Conservation (phyloP, 2,797 vertebrate species). For the Phoxinus dragarum region DNA sequence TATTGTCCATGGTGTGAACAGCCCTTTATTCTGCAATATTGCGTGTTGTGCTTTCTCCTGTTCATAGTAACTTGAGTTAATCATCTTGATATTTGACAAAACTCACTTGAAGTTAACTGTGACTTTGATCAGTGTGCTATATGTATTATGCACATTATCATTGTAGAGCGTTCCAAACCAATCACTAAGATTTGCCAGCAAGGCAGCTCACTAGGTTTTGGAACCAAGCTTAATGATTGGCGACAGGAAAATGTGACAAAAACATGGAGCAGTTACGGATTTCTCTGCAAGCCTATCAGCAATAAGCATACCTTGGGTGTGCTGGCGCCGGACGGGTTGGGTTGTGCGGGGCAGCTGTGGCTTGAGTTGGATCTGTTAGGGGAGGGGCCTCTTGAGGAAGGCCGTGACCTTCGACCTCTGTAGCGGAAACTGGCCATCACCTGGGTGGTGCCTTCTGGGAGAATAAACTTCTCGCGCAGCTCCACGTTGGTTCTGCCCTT, state of each 20-base stretch:
- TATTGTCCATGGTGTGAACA: background rate
- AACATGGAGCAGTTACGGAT: background rate
- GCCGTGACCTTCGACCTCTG: conserved; percentile 91
- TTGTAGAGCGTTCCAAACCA: background rate
- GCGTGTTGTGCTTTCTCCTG: background rate
- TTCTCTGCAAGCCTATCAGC: background rate
- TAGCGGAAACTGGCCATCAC: conserved; percentile 97
- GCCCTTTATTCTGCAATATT: background rate
- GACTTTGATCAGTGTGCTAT: background rate
- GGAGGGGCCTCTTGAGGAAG: conserved; percentile 92
- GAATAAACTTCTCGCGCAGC: conserved; percentile 96
- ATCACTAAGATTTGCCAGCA: background rate
- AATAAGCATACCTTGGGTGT: conserved; percentile 86
- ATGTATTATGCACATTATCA: background rate
- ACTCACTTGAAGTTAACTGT: background rate
- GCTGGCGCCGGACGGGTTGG: conserved; percentile 69
- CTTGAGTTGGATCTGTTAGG: conserved; percentile 95
- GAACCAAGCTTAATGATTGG: conserved; percentile 11
- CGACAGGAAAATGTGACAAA: conserved; percentile 4
- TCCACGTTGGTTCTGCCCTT: conserved; percentile 98
- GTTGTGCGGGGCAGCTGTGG: conserved; percentile 84
- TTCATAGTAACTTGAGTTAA: background rate
- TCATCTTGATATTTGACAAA: background rate
- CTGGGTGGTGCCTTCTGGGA: conserved; percentile 94
- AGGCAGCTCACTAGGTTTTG: background rate